phyloP scores from a whole-genome alignment of 2,113 vertebrate genomes.

The Rhadina sibilatrix region DNA sequence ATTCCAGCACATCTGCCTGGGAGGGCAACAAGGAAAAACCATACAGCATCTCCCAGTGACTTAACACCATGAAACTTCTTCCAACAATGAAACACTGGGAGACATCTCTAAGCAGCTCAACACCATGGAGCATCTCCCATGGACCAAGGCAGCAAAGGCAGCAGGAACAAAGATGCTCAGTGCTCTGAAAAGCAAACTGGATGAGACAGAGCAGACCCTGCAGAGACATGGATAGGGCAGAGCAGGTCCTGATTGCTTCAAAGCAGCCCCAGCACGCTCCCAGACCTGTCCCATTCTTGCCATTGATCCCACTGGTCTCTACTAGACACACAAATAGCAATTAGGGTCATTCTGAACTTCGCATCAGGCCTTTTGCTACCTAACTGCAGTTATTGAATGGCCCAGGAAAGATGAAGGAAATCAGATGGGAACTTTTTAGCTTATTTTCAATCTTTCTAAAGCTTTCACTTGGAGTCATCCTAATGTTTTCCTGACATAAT shows the following conservation, averaged over 20 bases:
- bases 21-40: not conserved
- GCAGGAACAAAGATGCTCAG: not conserved
- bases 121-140: not conserved
- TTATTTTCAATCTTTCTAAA: not conserved
- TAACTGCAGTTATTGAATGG: not conserved
- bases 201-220: not conserved
- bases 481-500: not conserved
- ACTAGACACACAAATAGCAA: not conserved
- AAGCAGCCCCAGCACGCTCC: not conserved
- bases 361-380: not conserved
- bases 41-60: not conserved
- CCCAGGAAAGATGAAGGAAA: not conserved
- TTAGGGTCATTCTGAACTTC: not conserved
- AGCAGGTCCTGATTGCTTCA: not conserved
- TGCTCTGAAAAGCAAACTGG: not conserved
- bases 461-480: not conserved
- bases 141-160: not conserved
- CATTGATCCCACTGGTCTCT: not conserved
- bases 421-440: not conserved
- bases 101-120: not conserved
- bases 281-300: not conserved
- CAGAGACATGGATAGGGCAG: not conserved
- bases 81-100: not conserved
- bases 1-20: constrained; percentile 74
- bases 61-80: not conserved